Evolutionary conservation across 2,113 vertebrate species (phyloP).

Genomic region (Sylvietta virens): DNA sequence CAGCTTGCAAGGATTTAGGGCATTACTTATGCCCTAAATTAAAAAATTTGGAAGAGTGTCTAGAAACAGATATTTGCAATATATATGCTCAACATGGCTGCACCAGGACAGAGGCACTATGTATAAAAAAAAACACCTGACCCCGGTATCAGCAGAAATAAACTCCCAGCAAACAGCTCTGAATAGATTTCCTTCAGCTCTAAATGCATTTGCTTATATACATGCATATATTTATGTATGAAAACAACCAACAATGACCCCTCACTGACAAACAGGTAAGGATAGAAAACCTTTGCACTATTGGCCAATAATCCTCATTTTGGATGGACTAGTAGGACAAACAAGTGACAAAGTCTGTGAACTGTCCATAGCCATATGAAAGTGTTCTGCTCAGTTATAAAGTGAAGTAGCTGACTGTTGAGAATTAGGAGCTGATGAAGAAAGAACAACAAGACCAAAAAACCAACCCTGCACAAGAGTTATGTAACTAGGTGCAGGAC

Average conservation of each 20-base stretch:
- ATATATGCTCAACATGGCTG: background rate
- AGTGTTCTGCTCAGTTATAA: background rate
- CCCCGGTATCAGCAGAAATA: background rate
- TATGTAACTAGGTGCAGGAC: background rate
- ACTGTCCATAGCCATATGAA: background rate
- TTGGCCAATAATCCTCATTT: background rate
- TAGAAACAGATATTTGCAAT: background rate
- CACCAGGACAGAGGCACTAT: background rate
- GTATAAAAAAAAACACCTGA: background rate
- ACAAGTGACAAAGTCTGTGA: background rate
- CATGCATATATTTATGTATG: background rate
- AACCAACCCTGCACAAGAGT: rapidly evolving
- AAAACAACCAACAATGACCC: background rate
- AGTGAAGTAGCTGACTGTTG: background rate
- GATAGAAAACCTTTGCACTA: background rate
- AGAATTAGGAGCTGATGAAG: background rate
- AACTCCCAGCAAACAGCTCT: background rate
- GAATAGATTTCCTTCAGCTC: background rate
- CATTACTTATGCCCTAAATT: no score
- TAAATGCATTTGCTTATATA: background rate
- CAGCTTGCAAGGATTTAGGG: constrained; percentile 77
- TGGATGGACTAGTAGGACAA: background rate
- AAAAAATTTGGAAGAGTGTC: constrained; percentile 72
- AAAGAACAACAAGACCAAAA: background rate
- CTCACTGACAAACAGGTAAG: background rate